Evolutionary conservation across 2,113 vertebrate species (phyloP).

Genomic region (Setophaga petechia): DNA sequence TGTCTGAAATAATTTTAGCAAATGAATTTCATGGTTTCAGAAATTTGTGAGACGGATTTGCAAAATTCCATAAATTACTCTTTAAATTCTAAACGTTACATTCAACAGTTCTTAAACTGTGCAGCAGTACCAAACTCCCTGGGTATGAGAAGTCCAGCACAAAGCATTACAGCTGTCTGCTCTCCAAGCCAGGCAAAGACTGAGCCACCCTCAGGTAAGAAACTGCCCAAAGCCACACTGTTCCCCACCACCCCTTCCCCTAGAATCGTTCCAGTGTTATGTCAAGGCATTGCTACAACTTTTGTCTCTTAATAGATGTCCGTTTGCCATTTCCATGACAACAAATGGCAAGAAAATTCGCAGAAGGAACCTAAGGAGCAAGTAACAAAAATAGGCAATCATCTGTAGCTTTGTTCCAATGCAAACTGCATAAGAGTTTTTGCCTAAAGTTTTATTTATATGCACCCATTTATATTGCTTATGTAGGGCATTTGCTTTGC

Average conservation of each 20-base stretch:
- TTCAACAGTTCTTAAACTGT: not conserved
- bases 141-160: not conserved
- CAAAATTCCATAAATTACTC: not conserved
- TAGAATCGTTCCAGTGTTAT: not conserved
- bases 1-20: not conserved
- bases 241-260: rapidly evolving
- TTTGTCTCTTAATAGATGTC: not conserved
- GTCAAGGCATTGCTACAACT: not conserved
- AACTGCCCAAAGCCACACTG: not conserved
- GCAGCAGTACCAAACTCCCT: rapidly evolving
- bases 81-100: not conserved
- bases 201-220: not conserved
- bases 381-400: not conserved
- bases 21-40: not conserved
- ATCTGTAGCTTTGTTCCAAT: not conserved
- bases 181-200: not conserved
- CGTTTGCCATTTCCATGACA: not conserved
- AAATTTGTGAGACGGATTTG: not conserved
- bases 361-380: not conserved
- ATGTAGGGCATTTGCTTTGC: not conserved
- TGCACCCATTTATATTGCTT: not conserved
- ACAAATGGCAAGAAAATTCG: not conserved
- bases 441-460: not conserved
- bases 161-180: too few species aligned
- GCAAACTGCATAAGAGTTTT: not conserved